Conservation (phyloP, 2,888 invertebrate genomes). For the Spilarctia lutea region DNA sequence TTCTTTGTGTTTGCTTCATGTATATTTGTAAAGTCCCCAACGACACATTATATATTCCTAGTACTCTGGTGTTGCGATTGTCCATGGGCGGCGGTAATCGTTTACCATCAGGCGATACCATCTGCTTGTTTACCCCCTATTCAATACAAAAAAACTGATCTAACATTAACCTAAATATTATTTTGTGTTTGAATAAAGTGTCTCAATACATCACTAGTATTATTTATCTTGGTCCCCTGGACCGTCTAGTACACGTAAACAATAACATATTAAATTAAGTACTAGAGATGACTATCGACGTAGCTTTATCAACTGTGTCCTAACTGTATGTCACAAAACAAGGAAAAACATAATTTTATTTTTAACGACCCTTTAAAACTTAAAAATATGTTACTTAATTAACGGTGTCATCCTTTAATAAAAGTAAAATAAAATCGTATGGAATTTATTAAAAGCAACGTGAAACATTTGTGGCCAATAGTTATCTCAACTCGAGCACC, state of each 20-base stretch:
- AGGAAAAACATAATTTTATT: slow-evolving; percentile 40
- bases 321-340: slow-evolving; percentile 45
- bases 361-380: slow-evolving; percentile 48
- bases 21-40: too few species aligned
- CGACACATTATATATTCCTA: too few species aligned
- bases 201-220: neutral
- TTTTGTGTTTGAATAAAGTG: too few species aligned
- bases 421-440: slow-evolving; percentile 55
- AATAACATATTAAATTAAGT: neutral
- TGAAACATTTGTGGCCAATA: slow-evolving; percentile 61
- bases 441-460: slow-evolving; percentile 54
- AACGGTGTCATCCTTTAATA: slow-evolving; percentile 54
- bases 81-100: too few species aligned
- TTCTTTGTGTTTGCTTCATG: too few species aligned
- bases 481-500: slow-evolving; percentile 72
- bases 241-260: neutral
- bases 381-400: slow-evolving; percentile 56
- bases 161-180: neutral
- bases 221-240: neutral
- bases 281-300: neutral
- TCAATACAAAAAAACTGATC: too few species aligned
- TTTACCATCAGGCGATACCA: too few species aligned
- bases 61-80: too few species aligned
- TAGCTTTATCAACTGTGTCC: neutral
- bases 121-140: too few species aligned